These are phyloP conservation scores for Nixonia krombeini DNA, from an alignment of 1,140 invertebrate genomes.

Conservation along the genomic window DNA sequence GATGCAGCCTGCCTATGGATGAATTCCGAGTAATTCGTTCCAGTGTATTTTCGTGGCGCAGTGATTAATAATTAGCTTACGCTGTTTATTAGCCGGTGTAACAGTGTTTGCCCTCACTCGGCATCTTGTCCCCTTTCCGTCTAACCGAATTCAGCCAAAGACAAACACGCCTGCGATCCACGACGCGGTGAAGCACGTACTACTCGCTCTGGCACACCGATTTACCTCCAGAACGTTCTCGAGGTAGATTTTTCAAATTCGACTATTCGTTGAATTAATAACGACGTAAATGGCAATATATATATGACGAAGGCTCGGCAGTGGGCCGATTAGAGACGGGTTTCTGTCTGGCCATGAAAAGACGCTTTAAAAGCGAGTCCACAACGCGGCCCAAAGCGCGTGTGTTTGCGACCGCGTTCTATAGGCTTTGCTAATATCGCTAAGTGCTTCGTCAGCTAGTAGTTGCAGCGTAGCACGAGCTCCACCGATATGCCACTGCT, in stretches of 20 bases:
- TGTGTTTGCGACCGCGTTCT: slow-evolving; percentile 12
- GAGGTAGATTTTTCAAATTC: too few relatives aligned
- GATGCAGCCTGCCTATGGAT: not conserved
- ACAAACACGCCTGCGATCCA: not conserved
- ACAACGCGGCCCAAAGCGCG: not conserved
- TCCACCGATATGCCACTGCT: slow-evolving; percentile 31
- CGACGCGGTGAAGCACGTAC: too few relatives aligned
- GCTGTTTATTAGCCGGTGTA: not conserved
- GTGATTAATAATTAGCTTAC: not conserved
- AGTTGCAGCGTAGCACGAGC: slow-evolving; percentile 27
- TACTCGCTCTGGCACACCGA: too few relatives aligned
- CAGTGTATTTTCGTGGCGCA: not conserved
- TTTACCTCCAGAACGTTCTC: too few relatives aligned
- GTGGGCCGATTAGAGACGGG: not conserved
- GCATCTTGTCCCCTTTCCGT: not conserved
- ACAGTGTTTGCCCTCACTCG: not conserved
- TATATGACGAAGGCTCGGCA: too few relatives aligned
- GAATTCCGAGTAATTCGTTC: not conserved
- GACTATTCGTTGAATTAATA: too few relatives aligned
- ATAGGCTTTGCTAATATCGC: slow-evolving; percentile 50
- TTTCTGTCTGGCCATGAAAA: not conserved
- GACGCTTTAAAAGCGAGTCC: not conserved
- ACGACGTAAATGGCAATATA: too few relatives aligned
- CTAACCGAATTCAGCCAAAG: not conserved
- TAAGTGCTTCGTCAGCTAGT: slow-evolving; percentile 50